These are phyloP conservation scores for Notarius quadriscutis DNA, from an alignment of 2,113 vertebrate species.

Conservation along the genomic window DNA sequence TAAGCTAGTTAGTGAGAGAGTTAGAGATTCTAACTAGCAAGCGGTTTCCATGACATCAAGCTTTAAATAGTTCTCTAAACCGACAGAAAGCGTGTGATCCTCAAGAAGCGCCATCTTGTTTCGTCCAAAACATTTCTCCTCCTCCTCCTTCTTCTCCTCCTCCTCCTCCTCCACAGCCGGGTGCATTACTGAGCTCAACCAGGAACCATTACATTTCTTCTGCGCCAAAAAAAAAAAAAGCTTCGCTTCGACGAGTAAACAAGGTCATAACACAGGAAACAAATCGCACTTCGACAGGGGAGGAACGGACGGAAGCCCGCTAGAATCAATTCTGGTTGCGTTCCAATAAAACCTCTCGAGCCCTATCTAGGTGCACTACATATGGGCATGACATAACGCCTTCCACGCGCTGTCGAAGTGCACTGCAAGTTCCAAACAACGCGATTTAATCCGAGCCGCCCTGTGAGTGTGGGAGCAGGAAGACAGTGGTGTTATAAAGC, in stretches of 20 bases:
- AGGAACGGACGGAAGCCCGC: slow-evolving; percentile 66
- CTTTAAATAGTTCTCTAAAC: background rate
- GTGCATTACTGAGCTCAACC: background rate
- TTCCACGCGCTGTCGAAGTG: background rate
- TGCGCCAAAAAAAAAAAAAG: background rate
- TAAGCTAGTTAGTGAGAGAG: background rate
- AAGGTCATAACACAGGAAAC: slow-evolving; percentile 72
- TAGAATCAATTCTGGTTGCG: background rate
- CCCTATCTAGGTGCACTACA: background rate
- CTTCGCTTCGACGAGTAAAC: slow-evolving; percentile 48
- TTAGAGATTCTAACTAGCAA: background rate
- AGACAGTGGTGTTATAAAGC: background rate
- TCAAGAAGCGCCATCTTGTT: background rate
- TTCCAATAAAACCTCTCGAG: background rate
- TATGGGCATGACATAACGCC: background rate
- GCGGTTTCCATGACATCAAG: background rate
- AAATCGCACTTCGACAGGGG: slow-evolving; percentile 47
- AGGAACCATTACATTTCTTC: background rate
- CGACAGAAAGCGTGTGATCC: background rate
- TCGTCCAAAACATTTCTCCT: background rate
- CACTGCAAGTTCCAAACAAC: background rate
- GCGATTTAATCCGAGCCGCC: background rate
- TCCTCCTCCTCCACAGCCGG: background rate
- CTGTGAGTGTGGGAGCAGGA: slow-evolving; percentile 34
- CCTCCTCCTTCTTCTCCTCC: too few species aligned